Conservation (phyloP, 2,888 invertebrate genomes). For the Gymnocheta viridis region DNA sequence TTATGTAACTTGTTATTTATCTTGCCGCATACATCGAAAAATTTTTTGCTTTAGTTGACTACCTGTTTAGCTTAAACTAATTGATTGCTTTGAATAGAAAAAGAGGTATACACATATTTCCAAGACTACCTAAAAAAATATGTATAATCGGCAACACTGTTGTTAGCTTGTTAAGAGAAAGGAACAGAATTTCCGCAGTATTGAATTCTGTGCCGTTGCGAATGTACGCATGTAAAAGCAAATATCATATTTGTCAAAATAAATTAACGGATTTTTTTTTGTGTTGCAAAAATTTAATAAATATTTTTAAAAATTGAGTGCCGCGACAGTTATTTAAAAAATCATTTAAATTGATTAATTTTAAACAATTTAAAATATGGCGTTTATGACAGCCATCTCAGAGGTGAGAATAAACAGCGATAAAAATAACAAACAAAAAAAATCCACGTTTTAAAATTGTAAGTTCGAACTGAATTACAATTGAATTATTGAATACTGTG, state of each 20-base stretch:
- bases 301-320: not conserved
- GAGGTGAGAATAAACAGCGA: slow-evolving; percentile 49
- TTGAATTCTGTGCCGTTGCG: slow-evolving; percentile 31
- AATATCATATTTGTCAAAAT: not conserved
- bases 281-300: slow-evolving; percentile 25
- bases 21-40: too few relatives aligned
- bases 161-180: not conserved
- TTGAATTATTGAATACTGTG: too few relatives aligned
- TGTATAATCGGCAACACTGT: slow-evolving; percentile 6
- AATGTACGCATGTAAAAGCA: slow-evolving; percentile 53
- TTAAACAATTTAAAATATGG: slow-evolving; percentile 45
- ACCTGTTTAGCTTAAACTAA: too few relatives aligned
- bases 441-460: too few relatives aligned
- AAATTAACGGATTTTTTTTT: not conserved
- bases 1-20: too few relatives aligned
- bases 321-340: not conserved
- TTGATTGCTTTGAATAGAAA: too few relatives aligned
- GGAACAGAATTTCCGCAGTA: slow-evolving; percentile 31
- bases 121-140: not conserved
- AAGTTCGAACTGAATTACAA: too few relatives aligned
- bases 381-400: slow-evolving; percentile 58
- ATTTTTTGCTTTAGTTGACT: too few relatives aligned
- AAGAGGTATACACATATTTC: too few relatives aligned
- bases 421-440: not conserved
- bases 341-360: not conserved